Conservation (phyloP, 1,140 invertebrate genomes). For the Drosophila fuyamai region DNA sequence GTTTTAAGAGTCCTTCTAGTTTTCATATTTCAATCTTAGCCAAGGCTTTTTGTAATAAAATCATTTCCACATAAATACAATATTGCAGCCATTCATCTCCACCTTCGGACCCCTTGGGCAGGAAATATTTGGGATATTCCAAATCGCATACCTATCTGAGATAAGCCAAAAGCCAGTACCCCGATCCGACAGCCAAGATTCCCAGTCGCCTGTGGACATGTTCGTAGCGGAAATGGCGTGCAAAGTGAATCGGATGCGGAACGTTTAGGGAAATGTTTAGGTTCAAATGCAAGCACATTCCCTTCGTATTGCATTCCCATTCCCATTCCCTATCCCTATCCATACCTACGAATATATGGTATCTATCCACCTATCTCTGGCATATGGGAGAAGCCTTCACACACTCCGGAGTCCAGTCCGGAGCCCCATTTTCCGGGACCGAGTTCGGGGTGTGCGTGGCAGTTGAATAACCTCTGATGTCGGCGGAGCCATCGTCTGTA, state of each 20-base stretch:
- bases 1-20: too few species aligned
- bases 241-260: slow-evolving; percentile 78
- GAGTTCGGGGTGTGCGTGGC: slow-evolving; percentile 39
- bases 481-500: slow-evolving; percentile 40
- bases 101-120: neutral
- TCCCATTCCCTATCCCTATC: neutral
- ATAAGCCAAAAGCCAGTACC: slow-evolving; percentile 26
- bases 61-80: neutral
- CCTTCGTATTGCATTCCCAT: slow-evolving; percentile 39
- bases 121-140: slow-evolving; percentile 30
- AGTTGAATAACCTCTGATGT: slow-evolving; percentile 76
- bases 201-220: slow-evolving; percentile 49
- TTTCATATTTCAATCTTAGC: neutral
- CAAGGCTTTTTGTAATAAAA: neutral
- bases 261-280: slow-evolving; percentile 74
- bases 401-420: slow-evolving; percentile 37
- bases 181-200: slow-evolving; percentile 20
- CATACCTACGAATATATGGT: slow-evolving; percentile 9
- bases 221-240: slow-evolving; percentile 75
- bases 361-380: slow-evolving; percentile 52
- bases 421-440: slow-evolving; percentile 26
- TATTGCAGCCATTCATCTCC: neutral
- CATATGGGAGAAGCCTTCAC: slow-evolving; percentile 41
- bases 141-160: slow-evolving; percentile 44
- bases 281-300: slow-evolving; percentile 75